Evolutionary conservation across 2,888 invertebrate genomes (phyloP).

Genomic region (Andrena haemorrhoa): DNA sequence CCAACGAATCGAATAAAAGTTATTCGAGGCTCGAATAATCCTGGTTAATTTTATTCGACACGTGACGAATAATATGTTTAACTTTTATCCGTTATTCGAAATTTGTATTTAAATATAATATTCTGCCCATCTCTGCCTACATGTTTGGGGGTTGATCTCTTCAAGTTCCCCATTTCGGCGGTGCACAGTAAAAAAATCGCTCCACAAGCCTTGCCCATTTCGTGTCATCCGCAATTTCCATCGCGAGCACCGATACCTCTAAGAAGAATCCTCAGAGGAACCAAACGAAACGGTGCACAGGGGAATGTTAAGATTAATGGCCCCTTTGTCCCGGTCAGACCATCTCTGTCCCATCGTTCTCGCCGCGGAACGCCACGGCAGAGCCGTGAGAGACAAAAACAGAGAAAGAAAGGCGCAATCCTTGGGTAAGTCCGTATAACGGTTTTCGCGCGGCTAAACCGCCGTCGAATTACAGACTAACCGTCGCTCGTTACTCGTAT

Average conservation of each 20-base stretch:
- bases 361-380: conserved; percentile 24
- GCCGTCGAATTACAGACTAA: conserved; percentile 69
- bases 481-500: conserved; percentile 68
- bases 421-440: conserved; percentile 67
- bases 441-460: conserved; percentile 66
- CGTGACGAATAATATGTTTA: too few relatives aligned
- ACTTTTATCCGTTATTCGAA: too few relatives aligned
- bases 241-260: background rate
- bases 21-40: too few relatives aligned
- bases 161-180: too few relatives aligned
- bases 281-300: conserved; percentile 34
- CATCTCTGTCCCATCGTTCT: conserved; percentile 43
- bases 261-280: conserved; percentile 2
- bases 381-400: conserved; percentile 37
- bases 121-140: too few relatives aligned
- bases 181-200: background rate
- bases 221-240: background rate
- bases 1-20: too few relatives aligned
- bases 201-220: too few relatives aligned
- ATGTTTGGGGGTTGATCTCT: too few relatives aligned
- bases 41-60: too few relatives aligned
- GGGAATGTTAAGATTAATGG: conserved; percentile 54
- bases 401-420: conserved; percentile 56
- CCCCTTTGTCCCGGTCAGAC: conserved; percentile 51
- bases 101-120: too few relatives aligned